Percentiles rank a stretch among this genome's conserved stretches.
phyloP scores from a whole-genome alignment of 2,797 vertebrate species.

The Danio tinwini region DNA sequence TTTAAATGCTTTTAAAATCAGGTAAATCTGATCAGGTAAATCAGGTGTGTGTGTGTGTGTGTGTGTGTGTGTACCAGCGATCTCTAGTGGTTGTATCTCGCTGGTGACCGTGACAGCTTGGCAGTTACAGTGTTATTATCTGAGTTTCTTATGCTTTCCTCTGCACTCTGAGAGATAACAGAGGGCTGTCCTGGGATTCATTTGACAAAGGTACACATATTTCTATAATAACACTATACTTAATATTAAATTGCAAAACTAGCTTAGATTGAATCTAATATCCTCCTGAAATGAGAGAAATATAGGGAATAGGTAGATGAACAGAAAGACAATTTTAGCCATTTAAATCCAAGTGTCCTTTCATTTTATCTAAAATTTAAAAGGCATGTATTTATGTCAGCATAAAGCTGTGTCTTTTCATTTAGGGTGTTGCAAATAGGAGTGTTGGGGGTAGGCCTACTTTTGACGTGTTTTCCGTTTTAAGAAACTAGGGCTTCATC shows the following conservation, averaged over 20 bases:
- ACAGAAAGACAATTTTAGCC: not conserved
- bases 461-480: not conserved
- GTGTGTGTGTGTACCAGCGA: no score
- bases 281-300: not conserved
- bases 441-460: not conserved
- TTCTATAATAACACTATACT: no score
- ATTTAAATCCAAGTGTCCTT: not conserved
- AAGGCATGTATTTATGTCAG: not conserved
- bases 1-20: no score
- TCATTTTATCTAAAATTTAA: not conserved
- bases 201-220: not conserved
- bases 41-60: no score
- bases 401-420: not conserved
- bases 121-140: conserved; percentile 27
- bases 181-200: conserved; percentile 1
- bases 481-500: not conserved
- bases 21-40: no score
- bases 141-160: conserved; percentile 1
- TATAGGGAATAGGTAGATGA: not conserved
- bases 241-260: not conserved
- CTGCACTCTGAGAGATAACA: conserved; percentile 26
- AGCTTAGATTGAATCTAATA: not conserved
- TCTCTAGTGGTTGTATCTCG: no score
- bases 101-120: no score
- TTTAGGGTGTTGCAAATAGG: not conserved